A percentile compares a stretch with the other conserved stretches of the same genome.
Conservation (phyloP, 2,113 vertebrate species). For the Pristiophorus japonicus region DNA sequence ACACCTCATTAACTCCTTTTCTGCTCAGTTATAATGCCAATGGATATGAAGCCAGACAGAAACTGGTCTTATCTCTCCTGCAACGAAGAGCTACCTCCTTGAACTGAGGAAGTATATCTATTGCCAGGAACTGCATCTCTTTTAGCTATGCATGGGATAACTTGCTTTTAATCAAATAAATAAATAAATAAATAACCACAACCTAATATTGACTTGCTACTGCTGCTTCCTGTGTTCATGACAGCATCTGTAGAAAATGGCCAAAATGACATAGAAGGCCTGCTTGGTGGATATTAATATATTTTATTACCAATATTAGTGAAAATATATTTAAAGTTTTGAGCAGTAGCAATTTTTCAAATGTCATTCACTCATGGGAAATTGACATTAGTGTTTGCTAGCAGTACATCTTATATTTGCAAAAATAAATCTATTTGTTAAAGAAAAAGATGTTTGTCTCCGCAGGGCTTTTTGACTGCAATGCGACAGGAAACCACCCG, state of each 20-base stretch:
- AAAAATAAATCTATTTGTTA: not conserved
- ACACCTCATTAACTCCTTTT: not conserved
- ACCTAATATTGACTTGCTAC: not conserved
- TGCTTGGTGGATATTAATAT: not conserved
- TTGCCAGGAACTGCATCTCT: not conserved
- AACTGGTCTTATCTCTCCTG: not conserved
- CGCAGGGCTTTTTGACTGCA: conserved; percentile 70
- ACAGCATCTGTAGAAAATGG: not conserved
- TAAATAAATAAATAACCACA: not conserved
- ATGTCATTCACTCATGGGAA: not conserved
- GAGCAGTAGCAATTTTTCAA: not conserved
- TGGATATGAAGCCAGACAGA: too few species aligned
- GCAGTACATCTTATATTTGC: too few species aligned
- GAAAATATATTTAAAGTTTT: not conserved
- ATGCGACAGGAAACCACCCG: conserved; percentile 73
- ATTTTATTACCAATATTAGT: not conserved
- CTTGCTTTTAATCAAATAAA: not conserved
- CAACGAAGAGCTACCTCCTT: not conserved
- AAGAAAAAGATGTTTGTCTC: not conserved
- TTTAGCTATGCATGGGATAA: not conserved
- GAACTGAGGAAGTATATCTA: not conserved
- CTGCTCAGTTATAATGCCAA: not conserved
- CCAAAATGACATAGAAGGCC: not conserved
- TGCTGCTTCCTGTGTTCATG: not conserved
- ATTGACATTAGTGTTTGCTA: not conserved